Evolutionary conservation across 2,888 invertebrate genomes (phyloP), one percentile per base, ranked within the genome.

Genomic region (Latrodectus elegans): DNA sequence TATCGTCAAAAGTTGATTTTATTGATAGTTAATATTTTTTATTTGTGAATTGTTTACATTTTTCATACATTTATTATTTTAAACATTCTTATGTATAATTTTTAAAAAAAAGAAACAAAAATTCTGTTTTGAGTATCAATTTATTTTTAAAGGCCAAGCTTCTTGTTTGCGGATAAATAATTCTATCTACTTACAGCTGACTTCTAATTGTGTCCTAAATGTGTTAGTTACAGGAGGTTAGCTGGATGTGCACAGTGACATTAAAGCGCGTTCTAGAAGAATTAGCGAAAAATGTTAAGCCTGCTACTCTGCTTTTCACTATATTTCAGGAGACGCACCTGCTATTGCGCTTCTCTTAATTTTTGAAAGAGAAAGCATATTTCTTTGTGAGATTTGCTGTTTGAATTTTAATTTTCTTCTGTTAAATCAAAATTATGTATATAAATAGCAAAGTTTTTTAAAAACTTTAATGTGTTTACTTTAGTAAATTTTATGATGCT

Each of bases 281-380:
- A 65, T 60, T 73, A 80, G 73, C 70, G 77, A 74, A 70, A 49
- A 76, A 64, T 76, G 64, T 87, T 87, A 81, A 87, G 77, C 65
- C 77, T 86, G 77, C 55, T 68, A 53, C 22, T 67, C 75, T 81
- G 81, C 80, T 77, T 87, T 76, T 73, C 60, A 71, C 74, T 79
- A 49, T 81, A 87, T 81, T 82, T 87, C 81, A 87, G 86, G 81
- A 87, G 72, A 77, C 80, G 86, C 86, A 87, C 72, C 77, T 76
- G 81, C 81, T 81, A 53, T 76, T 53, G 86, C 86, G 81, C 86
- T 87, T 81, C 60, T 53, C 26, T 80, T 53, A 64, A 68, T 67
- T 76, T 77, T 38, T 52, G 17, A 38, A 70, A 55, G 55, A 26
- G 72, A 87, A 86, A 68, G 67, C 81, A 81, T 67, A 64, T 81